Percentiles rank a stretch among this genome's conserved stretches.
phyloP scores from a whole-genome alignment of 2,888 invertebrate genomes.

The Monoplex corrugatus region DNA sequence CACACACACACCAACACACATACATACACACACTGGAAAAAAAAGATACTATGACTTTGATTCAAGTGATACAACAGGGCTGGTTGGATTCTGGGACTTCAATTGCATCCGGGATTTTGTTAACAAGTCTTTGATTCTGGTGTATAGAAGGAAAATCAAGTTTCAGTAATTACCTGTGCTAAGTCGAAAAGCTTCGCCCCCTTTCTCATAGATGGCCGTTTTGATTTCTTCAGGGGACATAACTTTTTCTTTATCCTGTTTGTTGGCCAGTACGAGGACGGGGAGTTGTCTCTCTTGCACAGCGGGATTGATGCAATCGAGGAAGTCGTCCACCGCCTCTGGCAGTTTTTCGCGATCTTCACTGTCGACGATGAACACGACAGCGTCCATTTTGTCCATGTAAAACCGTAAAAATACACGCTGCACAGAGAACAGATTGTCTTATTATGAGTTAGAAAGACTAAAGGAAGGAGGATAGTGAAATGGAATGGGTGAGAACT shows the following conservation, averaged over 20 bases:
- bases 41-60: no score
- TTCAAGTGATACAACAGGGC: no score
- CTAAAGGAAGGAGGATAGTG: no score
- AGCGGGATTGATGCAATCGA: not conserved
- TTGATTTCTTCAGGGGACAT: conserved; percentile 58
- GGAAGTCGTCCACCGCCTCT: not conserved
- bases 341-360: not conserved
- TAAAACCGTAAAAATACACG: not conserved
- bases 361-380: not conserved
- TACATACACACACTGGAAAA: no score
- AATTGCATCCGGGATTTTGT: no score
- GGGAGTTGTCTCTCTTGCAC: conserved; percentile 38
- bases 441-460: no score
- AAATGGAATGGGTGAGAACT: no score
- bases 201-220: conserved; percentile 38
- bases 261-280: conserved; percentile 65
- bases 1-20: no score
- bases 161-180: not conserved
- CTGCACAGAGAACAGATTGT: not conserved
- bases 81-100: no score
- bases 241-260: conserved; percentile 64
- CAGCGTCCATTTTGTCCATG: not conserved
- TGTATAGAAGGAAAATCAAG: no score
- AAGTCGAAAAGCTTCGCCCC: not conserved
- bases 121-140: no score